Base-by-base conservation (phyloP, 2,888 invertebrate species). In the Aleiodes testaceus region DNA sequence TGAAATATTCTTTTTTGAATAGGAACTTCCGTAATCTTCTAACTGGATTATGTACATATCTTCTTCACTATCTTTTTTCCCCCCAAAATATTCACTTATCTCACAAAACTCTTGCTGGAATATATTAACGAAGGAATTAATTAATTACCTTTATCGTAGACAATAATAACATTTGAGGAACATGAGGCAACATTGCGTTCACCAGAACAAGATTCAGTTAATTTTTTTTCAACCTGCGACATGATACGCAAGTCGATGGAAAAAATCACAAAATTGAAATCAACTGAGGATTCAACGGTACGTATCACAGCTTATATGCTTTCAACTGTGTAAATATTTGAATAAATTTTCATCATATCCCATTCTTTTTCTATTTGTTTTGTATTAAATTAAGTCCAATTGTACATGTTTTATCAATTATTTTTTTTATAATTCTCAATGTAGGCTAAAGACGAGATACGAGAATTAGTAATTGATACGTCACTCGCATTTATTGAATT, bases 401-500 rank as follows among this genome's bases (percentile, higher is more conserved):
- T 14, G 44, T 16, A 14, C 6, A 65, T n/a, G 5, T 50, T 49
- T 12, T n/a, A 53, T 16, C 4, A 30, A 42, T 50, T 22, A 44
- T 45, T 44, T 30, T 55, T 26, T 53, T 18, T 42, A 42, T 42
- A 67, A 61, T 49, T n/a, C 11, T 50, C 20, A 30, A 22, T 45
- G 30, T 75, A 92, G 92, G 89, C 89, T 2, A 90, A 89, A 80
- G 89, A 90, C 66, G 92, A 92, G 82, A 91, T 95, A 6, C 89
- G 89, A 70, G 90, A 92, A 67, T 91, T 93, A 79, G 90, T 93
- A 80, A 90, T 93, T 66, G 92, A 94, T 80, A 94, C 93, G 0
- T 93, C 94, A 0, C 87, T 97, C 66, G 90, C 92, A 80, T 92
- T 96, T 81, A 93, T 96, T n/a, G 90, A 93, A 67, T 88, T 97